A percentile compares a stretch with the other conserved stretches of the same genome.
These are phyloP conservation scores for Progne subis DNA, from an alignment of 2,113 vertebrate genomes.

Conservation along the genomic window DNA sequence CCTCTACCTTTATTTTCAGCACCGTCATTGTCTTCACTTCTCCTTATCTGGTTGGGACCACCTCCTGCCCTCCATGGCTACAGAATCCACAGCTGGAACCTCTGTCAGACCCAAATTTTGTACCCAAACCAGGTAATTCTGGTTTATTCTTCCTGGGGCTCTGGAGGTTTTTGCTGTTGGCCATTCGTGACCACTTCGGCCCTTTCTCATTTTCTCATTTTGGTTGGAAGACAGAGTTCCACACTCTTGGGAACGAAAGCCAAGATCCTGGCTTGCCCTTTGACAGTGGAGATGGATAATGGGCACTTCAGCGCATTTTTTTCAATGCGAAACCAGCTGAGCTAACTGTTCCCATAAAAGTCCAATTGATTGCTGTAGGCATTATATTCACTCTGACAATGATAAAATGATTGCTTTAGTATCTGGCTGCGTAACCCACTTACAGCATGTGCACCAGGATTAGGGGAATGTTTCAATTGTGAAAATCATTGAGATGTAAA, in stretches of 20 bases:
- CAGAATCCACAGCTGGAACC: neutral
- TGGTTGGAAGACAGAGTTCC: neutral
- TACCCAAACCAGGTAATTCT: neutral
- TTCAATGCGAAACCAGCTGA: slow-evolving; percentile 38
- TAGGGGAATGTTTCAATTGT: slow-evolving; percentile 46
- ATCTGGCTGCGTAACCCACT: slow-evolving; percentile 55
- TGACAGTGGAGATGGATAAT: slow-evolving; percentile 32
- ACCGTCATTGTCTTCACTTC: neutral
- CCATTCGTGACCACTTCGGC: neutral
- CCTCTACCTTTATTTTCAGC: accelerated
- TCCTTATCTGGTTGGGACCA: neutral
- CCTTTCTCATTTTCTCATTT: neutral
- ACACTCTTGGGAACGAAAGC: neutral
- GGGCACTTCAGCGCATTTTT: slow-evolving; percentile 3
- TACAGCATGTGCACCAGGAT: slow-evolving; percentile 32
- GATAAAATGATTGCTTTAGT: slow-evolving; percentile 64
- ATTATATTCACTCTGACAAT: slow-evolving; percentile 65
- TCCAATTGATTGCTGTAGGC: slow-evolving; percentile 52
- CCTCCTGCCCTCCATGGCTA: neutral
- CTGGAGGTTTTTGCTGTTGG: neutral
- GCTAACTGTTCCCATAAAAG: slow-evolving; percentile 53
- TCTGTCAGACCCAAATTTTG: neutral
- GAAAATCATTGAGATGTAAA: slow-evolving; percentile 70
- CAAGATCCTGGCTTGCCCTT: neutral
- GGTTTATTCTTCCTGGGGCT: accelerated